Percentiles rank a stretch among this genome's conserved stretches.
Conservation (phyloP, 2,888 invertebrate species). For the Nomada ferruginata region DNA sequence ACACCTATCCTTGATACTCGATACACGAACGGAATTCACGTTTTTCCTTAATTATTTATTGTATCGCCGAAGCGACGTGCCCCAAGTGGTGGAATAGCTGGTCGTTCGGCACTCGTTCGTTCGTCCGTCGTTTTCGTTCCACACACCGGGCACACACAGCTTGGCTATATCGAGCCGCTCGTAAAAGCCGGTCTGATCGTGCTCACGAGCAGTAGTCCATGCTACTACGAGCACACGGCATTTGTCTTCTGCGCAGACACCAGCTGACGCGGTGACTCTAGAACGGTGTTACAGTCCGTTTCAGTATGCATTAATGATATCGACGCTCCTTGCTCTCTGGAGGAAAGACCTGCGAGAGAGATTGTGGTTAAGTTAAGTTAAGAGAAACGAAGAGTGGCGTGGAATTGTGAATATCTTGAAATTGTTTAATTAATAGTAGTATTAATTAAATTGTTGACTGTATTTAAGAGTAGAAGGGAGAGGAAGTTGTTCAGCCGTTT, state of each 20-base stretch:
- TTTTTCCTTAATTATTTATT: slow-evolving; percentile 19
- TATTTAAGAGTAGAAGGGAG: not conserved
- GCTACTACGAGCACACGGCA: slow-evolving; percentile 42
- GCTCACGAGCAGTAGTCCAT: slow-evolving; percentile 25
- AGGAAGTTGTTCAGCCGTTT: not conserved
- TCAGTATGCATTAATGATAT: not conserved
- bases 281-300: slow-evolving; percentile 25
- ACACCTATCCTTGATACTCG: not conserved
- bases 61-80: slow-evolving; percentile 2
- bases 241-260: slow-evolving; percentile 58
- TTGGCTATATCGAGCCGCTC: slow-evolving; percentile 61
- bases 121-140: slow-evolving; percentile 26
- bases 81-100: slow-evolving; percentile 8
- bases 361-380: not conserved
- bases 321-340: too few relatives aligned
- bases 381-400: not conserved
- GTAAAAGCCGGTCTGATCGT: slow-evolving; percentile 60
- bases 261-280: slow-evolving; percentile 41
- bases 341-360: not conserved
- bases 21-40: not conserved
- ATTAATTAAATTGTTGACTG: not conserved
- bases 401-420: not conserved
- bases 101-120: slow-evolving; percentile 22
- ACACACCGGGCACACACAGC: slow-evolving; percentile 14
- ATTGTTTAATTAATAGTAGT: not conserved